Evolutionary conservation across 2,888 invertebrate genomes (phyloP), one percentile per base, ranked within the genome.

Genomic region (Philereme transversata): DNA sequence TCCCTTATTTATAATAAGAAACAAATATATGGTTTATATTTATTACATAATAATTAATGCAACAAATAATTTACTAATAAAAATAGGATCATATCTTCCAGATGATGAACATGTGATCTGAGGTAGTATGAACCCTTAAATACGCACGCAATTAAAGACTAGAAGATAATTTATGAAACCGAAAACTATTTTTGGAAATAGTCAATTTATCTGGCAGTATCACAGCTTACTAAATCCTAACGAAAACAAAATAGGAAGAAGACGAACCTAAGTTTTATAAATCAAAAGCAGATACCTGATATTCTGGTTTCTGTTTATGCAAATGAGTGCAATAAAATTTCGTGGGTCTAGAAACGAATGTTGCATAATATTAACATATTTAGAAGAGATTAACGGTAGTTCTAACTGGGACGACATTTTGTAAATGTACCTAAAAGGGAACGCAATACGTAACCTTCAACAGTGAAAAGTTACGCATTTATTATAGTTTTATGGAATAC

Each of bases 281-380:
- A 57, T 43, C 48, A 50, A 45, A 43, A 46, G 41, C 52, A 9
- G 10, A 44, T 51, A 64, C 55, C 50, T 57, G 57, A 54, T 45
- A 49, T 58, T 62, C 64, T 54, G 43, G 62, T 66, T 66, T 60
- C 10, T 48, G 46, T 11, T 51, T 64, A 68, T 70, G 66, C 54
- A 49, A 66, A 66, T 65, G 9, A 62, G 57, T 65, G 65, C 60
- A 59, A 66, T 60, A 65, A 65, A 66, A 67, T 64, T 65, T 67
- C 59, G 54, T 70, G 68, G 60, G 51, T 68, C 68, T 44, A 68
- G 66, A 65, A 62, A 53, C 40, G 7, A 43, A 41, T 33, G 34
- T 68, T 66, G 57, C 62, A 57, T 65, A 66, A 68, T 54, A 44
- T 57, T 55, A 59, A 61, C 51, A 60, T 50, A 56, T 58, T 62